phyloP scores from a whole-genome alignment of 2,888 invertebrate genomes.

The Entomobrya multifasciata region DNA sequence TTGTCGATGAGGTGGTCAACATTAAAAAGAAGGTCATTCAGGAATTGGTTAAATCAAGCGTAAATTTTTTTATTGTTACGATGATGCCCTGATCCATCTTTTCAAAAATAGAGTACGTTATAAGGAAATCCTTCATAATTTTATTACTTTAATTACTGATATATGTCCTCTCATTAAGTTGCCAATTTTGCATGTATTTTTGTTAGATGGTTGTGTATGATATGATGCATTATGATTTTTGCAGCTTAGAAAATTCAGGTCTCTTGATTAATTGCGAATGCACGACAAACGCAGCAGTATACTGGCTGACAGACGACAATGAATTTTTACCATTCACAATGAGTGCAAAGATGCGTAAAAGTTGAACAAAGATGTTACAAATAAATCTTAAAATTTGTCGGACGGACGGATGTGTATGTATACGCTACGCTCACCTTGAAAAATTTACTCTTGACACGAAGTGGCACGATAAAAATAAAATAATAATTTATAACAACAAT shows the following conservation, averaged over 20 bases:
- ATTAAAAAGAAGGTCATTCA: constrained; percentile 51
- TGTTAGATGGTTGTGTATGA: not conserved
- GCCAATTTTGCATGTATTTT: constrained; percentile 18
- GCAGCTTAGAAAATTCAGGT: not conserved
- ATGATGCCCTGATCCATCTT: constrained; percentile 23
- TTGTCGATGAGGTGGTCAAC: constrained; percentile 39
- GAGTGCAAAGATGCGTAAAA: too few relatives aligned
- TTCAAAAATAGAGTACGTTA: constrained; percentile 46
- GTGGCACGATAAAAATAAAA: constrained; percentile 48
- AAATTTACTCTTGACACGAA: constrained; percentile 61
- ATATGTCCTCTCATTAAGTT: constrained; percentile 39
- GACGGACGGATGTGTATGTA: not conserved
- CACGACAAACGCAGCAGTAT: too few relatives aligned
- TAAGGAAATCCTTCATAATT: constrained; percentile 51
- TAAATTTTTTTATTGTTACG: constrained; percentile 15
- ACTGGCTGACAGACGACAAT: not conserved
- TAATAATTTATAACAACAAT: constrained; percentile 48
- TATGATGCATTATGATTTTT: not conserved
- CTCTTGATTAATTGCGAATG: not conserved
- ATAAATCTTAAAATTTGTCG: not conserved
- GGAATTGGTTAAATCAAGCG: constrained; percentile 43
- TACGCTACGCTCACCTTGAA: constrained; percentile 53
- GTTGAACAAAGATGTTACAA: constrained; percentile 18
- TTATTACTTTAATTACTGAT: constrained; percentile 43
- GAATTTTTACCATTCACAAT: not conserved